phyloP scores from a whole-genome alignment of 1,140 invertebrate genomes.

The Hyphantria cunea region DNA sequence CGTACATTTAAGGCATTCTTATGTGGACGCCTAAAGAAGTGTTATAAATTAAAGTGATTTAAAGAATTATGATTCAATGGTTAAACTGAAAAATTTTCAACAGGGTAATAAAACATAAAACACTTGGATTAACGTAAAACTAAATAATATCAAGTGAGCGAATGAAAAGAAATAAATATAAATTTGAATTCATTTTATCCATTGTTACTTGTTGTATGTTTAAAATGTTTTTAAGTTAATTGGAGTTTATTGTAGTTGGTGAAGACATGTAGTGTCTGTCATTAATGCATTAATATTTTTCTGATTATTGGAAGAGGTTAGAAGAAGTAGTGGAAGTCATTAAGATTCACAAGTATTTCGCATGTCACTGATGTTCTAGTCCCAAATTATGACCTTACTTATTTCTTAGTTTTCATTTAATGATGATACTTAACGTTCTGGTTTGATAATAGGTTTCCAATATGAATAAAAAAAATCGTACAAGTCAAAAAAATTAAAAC shows the following conservation, averaged over 20 bases:
- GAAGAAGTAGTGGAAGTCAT: no score
- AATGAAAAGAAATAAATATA: constrained; percentile 68
- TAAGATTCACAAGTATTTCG: no score
- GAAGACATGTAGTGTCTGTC: constrained; percentile 1
- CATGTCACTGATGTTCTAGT: no score
- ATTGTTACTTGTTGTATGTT: constrained; percentile 31
- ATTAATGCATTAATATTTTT: neutral
- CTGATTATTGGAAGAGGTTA: no score
- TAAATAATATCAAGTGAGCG: constrained; percentile 61
- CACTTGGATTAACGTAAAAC: constrained; percentile 61
- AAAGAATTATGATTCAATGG: constrained; percentile 42
- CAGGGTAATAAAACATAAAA: constrained; percentile 66
- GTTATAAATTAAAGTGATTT: constrained; percentile 45
- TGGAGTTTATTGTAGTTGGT: constrained; percentile 45
- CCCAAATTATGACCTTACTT: no score
- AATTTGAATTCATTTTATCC: constrained; percentile 58
- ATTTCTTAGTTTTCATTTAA: no score
- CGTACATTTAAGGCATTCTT: constrained; percentile 68
- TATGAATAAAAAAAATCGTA: no score
- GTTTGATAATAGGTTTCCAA: neutral
- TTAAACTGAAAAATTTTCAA: constrained; percentile 48
- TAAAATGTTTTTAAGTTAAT: constrained; percentile 44
- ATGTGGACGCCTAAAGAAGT: constrained; percentile 69
- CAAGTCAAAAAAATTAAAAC: neutral
- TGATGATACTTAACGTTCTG: no score